These are phyloP conservation scores for Grantiella picta DNA, from an alignment of 2,113 vertebrate species.

Conservation along the genomic window DNA sequence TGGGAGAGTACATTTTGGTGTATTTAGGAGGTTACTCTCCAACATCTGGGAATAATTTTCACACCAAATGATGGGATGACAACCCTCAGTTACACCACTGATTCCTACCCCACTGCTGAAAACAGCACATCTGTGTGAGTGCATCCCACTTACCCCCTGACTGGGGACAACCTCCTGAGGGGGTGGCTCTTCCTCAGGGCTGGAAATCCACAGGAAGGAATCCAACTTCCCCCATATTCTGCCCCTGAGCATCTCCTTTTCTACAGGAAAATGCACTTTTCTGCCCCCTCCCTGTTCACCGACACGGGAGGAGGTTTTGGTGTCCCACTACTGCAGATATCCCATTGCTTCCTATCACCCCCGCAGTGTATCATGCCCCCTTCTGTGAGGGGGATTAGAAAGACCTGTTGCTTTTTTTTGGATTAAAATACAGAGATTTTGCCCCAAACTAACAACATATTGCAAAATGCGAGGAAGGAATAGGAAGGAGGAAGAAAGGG, in stretches of 20 bases:
- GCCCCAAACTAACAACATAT: fast-evolving
- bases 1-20: background rate
- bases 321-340: background rate
- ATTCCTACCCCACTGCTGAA: background rate
- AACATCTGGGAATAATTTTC: conserved; percentile 44
- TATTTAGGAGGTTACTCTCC: background rate
- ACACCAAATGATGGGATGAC: conserved; percentile 6
- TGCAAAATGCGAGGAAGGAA: background rate
- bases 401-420: background rate
- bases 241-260: background rate
- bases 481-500: background rate
- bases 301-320: background rate
- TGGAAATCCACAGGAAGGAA: background rate
- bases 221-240: fast-evolving
- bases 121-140: background rate
- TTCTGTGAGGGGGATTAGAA: background rate
- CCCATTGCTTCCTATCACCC: background rate
- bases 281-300: fast-evolving
- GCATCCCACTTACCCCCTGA: background rate
- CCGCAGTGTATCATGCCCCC: fast-evolving
- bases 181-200: background rate
- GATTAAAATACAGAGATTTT: background rate
- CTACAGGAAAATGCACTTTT: background rate
- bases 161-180: fast-evolving
- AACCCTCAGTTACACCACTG: background rate